Percentiles rank a stretch among this genome's conserved stretches.
These are phyloP conservation scores for Sarcoramphus papa DNA, from an alignment of 2,797 vertebrate species.

Conservation along the genomic window DNA sequence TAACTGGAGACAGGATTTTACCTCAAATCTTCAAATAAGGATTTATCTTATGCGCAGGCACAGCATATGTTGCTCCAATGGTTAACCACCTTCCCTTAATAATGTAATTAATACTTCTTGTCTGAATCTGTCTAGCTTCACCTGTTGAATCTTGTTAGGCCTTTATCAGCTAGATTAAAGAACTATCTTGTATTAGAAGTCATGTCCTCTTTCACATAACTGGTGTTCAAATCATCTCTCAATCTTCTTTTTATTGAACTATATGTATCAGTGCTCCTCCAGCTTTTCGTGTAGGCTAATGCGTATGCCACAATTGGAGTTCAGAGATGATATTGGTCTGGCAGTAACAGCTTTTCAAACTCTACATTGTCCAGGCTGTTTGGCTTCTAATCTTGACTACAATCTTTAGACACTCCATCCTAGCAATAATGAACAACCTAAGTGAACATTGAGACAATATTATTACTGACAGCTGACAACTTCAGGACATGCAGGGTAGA, in stretches of 20 bases:
- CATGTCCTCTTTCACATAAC: not conserved
- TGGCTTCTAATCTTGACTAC: not conserved
- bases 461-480: not conserved
- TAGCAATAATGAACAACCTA: not conserved
- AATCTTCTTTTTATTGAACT: not conserved
- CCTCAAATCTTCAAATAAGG: not conserved
- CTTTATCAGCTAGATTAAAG: not conserved
- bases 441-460: not conserved
- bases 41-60: not conserved
- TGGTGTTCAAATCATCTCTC: not conserved
- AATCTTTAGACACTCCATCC: not conserved
- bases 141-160: not conserved
- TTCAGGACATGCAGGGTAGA: not conserved
- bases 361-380: not conserved
- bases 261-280: rapidly evolving
- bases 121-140: not conserved
- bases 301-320: rapidly evolving
- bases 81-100: not conserved
- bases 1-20: not conserved
- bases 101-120: not conserved
- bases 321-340: not conserved
- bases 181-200: not conserved
- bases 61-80: not conserved
- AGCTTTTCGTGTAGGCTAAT: not conserved
- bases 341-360: not conserved